Percentiles rank a stretch among this genome's conserved stretches.
phyloP scores from a whole-genome alignment of 64 coral and sea anemone species.

The Montipora efflorescens region DNA sequence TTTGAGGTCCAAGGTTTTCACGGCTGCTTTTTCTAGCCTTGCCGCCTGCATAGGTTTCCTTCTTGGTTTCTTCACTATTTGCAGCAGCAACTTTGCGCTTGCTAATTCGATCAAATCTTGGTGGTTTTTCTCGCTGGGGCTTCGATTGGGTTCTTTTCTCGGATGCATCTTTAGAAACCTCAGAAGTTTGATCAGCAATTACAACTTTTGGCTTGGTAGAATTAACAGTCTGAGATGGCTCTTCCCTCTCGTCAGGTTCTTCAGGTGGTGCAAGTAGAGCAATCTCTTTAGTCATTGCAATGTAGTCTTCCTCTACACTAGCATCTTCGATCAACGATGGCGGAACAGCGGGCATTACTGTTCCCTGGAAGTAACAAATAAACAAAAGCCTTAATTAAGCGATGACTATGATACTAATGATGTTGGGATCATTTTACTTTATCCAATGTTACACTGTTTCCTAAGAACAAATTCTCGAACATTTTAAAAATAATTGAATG shows the following conservation, averaged over 20 bases:
- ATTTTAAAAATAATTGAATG: too few species aligned
- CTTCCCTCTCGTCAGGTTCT: conserved; percentile 61
- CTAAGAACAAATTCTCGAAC: too few species aligned
- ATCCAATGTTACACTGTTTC: too few species aligned
- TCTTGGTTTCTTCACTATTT: conserved; percentile 40
- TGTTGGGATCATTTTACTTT: too few species aligned
- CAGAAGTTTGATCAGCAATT: conserved; percentile 18
- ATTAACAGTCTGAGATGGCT: neutral
- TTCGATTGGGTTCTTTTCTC: conserved; percentile 81
- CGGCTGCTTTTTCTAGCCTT: conserved; percentile 20
- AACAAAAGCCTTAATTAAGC: neutral
- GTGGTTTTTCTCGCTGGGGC: conserved; percentile 80
- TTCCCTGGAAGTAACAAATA: conserved; percentile 4
- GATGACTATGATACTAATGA: too few species aligned
- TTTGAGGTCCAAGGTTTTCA: conserved; percentile 6
- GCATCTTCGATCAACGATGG: conserved; percentile 37
- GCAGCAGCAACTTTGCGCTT: conserved; percentile 65
- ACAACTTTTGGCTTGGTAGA: conserved; percentile 15
- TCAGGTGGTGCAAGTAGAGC: conserved; percentile 67
- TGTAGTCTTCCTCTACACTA: conserved; percentile 63
- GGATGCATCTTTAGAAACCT: conserved; percentile 3
- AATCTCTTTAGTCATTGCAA: conserved; percentile 74
- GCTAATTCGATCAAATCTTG: conserved; percentile 77
- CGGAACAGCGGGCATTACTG: conserved; percentile 43
- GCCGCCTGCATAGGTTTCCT: conserved; percentile 14